phyloP scores from a whole-genome alignment of 2,113 vertebrate genomes.

The Zapornia atra region DNA sequence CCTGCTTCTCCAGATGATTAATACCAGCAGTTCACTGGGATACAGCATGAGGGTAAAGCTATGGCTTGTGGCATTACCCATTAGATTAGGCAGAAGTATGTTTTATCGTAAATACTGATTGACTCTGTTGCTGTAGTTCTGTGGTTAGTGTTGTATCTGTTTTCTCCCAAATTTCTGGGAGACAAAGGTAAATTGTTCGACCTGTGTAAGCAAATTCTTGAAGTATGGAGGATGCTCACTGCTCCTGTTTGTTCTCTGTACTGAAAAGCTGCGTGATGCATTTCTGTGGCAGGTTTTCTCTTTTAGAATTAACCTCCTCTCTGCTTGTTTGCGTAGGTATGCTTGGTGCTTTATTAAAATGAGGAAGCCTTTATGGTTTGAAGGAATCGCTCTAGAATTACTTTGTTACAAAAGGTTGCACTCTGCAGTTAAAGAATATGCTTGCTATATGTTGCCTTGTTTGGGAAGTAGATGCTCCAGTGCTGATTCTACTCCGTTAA shows the following conservation, averaged over 20 bases:
- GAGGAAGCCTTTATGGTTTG: background rate
- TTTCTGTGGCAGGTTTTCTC: background rate
- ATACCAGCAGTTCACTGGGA: background rate
- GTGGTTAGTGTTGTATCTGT: background rate
- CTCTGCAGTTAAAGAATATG: background rate
- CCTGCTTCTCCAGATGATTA: background rate
- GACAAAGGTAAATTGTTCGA: background rate
- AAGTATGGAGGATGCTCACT: background rate
- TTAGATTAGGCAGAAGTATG: background rate
- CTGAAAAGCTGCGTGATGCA: background rate
- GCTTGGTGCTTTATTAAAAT: background rate
- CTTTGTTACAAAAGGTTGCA: background rate
- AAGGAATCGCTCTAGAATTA: background rate
- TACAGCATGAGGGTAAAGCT: background rate
- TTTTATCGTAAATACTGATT: background rate
- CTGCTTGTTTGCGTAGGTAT: background rate
- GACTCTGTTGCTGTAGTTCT: background rate
- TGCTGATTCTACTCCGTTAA: background rate
- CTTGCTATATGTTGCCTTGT: background rate
- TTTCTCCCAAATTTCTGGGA: background rate
- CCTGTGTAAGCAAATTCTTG: background rate
- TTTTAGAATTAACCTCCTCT: background rate
- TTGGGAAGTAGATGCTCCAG: background rate
- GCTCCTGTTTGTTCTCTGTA: fast-evolving
- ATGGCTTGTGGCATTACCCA: background rate